Percentiles rank a stretch among this genome's conserved stretches.
Conservation (phyloP, 1,140 invertebrate genomes). For the Aplysia californica region DNA sequence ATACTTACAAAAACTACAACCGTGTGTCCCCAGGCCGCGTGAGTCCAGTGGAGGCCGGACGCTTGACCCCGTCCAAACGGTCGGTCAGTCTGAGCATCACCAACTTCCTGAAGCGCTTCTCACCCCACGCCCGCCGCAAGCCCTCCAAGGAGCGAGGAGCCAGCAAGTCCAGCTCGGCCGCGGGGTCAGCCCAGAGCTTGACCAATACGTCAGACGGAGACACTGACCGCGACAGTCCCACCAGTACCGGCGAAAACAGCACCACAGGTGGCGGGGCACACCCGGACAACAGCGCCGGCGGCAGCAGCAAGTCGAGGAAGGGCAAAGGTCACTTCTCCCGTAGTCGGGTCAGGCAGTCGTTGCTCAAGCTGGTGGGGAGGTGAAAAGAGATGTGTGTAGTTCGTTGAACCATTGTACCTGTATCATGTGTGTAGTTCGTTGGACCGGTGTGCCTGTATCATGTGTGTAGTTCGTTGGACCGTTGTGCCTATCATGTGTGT, state of each 20-base stretch:
- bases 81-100: constrained; percentile 50
- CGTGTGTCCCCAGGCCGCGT: not conserved
- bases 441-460: too few species aligned
- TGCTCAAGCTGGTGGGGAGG: constrained; percentile 47
- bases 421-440: too few species aligned
- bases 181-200: constrained; percentile 42
- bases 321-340: constrained; percentile 36
- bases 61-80: constrained; percentile 44
- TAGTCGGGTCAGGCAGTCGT: constrained; percentile 48
- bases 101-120: constrained; percentile 53
- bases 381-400: too few species aligned
- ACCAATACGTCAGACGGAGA: constrained; percentile 21
- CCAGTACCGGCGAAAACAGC: not conserved
- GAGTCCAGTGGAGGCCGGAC: constrained; percentile 19
- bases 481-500: too few species aligned
- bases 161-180: constrained; percentile 29
- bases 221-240: not conserved
- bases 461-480: too few species aligned
- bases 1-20: too few species aligned
- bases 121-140: constrained; percentile 43
- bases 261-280: too few species aligned
- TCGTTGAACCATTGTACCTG: too few species aligned
- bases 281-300: too few species aligned
- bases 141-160: constrained; percentile 31
- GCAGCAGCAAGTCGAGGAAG: constrained; percentile 3